Conservation (phyloP, 1,140 invertebrate genomes). For the Berghia stephanieae region DNA sequence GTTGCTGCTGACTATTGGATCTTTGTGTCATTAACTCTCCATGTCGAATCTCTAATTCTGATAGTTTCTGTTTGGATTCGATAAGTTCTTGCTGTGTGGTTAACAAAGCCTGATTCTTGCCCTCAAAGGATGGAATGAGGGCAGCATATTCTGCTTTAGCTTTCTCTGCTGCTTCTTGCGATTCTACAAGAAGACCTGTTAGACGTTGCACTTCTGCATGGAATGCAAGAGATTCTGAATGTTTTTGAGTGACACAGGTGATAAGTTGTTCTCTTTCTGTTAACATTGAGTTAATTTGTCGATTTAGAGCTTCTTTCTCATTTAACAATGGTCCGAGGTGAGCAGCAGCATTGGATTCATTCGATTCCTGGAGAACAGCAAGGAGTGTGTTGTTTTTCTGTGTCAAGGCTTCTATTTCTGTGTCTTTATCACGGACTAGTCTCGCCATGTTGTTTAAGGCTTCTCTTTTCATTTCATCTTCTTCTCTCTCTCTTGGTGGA, state of each 20-base stretch:
- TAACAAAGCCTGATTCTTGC: slow-evolving; percentile 67
- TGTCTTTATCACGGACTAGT: slow-evolving; percentile 67
- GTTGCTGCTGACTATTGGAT: slow-evolving; percentile 48
- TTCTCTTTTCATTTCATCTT: slow-evolving; percentile 65
- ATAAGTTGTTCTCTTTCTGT: slow-evolving; percentile 80
- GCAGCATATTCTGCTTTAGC: slow-evolving; percentile 62
- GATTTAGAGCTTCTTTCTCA: slow-evolving; percentile 63
- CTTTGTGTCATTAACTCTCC: slow-evolving; percentile 56
- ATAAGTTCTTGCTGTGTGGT: slow-evolving; percentile 71
- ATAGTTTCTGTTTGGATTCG: slow-evolving; percentile 67
- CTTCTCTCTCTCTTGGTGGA: slow-evolving; percentile 31
- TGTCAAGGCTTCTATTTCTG: slow-evolving; percentile 67
- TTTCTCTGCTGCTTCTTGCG: slow-evolving; percentile 59
- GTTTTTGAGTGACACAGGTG: slow-evolving; percentile 79
- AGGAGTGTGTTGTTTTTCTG: slow-evolving; percentile 67
- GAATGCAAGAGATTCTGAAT: slow-evolving; percentile 83
- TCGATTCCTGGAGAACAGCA: slow-evolving; percentile 61
- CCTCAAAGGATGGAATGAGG: slow-evolving; percentile 62
- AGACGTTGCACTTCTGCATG: slow-evolving; percentile 84
- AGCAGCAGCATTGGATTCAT: slow-evolving; percentile 37
- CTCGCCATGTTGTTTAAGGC: slow-evolving; percentile 65
- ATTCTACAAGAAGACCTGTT: slow-evolving; percentile 62
- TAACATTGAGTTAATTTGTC: slow-evolving; percentile 61
- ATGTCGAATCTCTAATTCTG: slow-evolving; percentile 67
- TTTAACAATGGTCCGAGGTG: slow-evolving; percentile 56